These are phyloP conservation scores for Nothobranchius furzeri DNA, from an alignment of 2,113 vertebrate genomes.

Conservation along the genomic window DNA sequence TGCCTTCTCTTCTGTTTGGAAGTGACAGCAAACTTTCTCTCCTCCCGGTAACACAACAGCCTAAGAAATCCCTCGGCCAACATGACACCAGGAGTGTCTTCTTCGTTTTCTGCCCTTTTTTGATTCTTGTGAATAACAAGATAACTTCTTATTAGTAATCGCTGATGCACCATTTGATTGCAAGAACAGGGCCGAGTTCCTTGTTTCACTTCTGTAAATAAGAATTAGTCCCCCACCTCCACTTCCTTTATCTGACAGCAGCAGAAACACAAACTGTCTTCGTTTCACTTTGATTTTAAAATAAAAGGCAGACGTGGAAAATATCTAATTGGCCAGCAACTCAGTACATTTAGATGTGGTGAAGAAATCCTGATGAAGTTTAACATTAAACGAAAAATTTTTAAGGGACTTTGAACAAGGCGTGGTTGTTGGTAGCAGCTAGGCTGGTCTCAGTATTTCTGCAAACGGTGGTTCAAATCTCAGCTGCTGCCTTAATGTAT, in stretches of 20 bases:
- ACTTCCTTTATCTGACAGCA: conserved; percentile 62
- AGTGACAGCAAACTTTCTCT: conserved; percentile 30
- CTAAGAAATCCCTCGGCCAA: conserved; percentile 73
- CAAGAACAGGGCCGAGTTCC: background rate
- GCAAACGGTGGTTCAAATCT: no score
- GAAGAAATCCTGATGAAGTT: no score
- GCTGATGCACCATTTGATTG: background rate
- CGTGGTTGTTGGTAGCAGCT: no score
- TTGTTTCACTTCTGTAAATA: conserved; percentile 73
- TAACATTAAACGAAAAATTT: no score
- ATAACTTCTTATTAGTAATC: background rate
- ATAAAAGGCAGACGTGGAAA: no score
- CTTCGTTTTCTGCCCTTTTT: background rate
- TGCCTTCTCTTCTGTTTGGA: conserved; percentile 12
- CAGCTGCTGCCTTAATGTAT: no score
- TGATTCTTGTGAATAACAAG: background rate
- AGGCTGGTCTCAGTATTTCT: no score
- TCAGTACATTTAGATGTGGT: no score
- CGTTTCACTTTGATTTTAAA: no score
- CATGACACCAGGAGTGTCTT: conserved; percentile 47
- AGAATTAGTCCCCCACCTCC: conserved; percentile 15
- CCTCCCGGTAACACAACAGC: conserved; percentile 61
- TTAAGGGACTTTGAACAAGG: no score
- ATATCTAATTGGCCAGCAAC: no score
- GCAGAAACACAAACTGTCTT: no score